Evolutionary conservation across 1,140 invertebrate genomes (phyloP), one percentile per base, ranked within the genome.

Genomic region (Ctenoplectra terminalis): DNA sequence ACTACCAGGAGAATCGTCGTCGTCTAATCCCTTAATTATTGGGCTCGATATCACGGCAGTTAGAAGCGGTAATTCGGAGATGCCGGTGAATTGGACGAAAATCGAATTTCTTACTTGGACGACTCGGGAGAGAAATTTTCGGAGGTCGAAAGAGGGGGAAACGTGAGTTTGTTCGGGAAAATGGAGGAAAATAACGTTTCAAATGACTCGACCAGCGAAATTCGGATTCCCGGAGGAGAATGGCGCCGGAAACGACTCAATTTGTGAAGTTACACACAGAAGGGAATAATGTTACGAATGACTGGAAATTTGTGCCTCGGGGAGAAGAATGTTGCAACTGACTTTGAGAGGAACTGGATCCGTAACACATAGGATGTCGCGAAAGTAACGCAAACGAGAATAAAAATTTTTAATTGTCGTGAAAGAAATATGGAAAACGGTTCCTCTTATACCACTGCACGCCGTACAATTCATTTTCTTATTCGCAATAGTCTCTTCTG

Each of bases 1-100:
- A 54, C 46, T 17, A 66, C 64, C 61, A 4, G 58, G 34, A 4
- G 8, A 63, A 74, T 3, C 43, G 8, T 17, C 11, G n/a, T 1
- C 56, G 46, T n/a, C 34, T 76, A 76, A 76, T 76, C 73, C 48
- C 46, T 67, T 76, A 67, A 76, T 76, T 76, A 76, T 66, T 48
- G 29, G 13, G 73, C 73, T 76, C 61, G 73, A 76, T 76, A 76
- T 76, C 61, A 52, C 46, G 48, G 61, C 26, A 76, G 67, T 75
- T 66, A 64, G 26, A n/a, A 43, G 17, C 31, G 40, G 37, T 29
- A 20, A 43, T 61, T 29, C 31, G 9, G 31, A 2, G 6, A 6
- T 40, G 40, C 40, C n/a, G 20, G 31, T 1, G 15, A 31, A 31
- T 60, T 13, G 3, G 56, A 11, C 1, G 58, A 66, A 66, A 70